Conservation (phyloP, 2,797 vertebrate genomes). For the Urocyon cinereoargenteus region DNA sequence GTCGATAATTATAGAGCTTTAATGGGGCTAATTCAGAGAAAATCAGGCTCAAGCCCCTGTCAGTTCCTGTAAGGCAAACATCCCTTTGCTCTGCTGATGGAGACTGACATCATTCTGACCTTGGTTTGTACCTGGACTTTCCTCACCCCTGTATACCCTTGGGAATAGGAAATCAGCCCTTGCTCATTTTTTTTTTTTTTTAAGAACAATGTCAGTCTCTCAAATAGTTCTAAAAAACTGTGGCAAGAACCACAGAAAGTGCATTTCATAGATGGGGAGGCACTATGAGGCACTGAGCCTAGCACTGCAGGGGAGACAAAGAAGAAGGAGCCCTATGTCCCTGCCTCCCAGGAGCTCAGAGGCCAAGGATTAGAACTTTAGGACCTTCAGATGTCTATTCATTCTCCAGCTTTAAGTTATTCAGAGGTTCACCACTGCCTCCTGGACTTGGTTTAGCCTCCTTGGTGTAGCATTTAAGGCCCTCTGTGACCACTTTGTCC, state of each 20-base stretch:
- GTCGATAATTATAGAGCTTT: slow-evolving; percentile 75
- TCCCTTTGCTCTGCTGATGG: not conserved
- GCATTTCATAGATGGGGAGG: slow-evolving; percentile 36
- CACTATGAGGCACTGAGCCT: not conserved
- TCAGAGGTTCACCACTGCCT: not conserved
- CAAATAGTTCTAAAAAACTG: not conserved
- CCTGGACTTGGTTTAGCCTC: not conserved
- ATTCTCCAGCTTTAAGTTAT: not conserved
- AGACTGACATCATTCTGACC: slow-evolving; percentile 42
- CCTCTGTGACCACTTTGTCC: not conserved
- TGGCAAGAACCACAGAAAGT: not conserved
- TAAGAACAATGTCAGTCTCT: slow-evolving; percentile 46
- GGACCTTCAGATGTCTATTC: not conserved
- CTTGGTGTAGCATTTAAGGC: not conserved
- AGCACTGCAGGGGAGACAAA: not conserved
- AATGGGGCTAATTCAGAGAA: slow-evolving; percentile 77
- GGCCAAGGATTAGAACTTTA: not conserved
- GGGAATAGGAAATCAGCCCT: not conserved
- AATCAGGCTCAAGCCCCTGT: slow-evolving; percentile 58
- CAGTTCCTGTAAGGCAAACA: not conserved
- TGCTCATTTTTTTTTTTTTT: not conserved
- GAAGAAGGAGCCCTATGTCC: not conserved
- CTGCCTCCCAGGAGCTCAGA: not conserved
- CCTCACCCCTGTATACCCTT: not conserved
- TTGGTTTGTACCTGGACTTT: slow-evolving; percentile 36